Evolutionary conservation across 2,888 invertebrate species (phyloP), one percentile per base, ranked within the genome.

Genomic region (Eupithecia tripunctaria): DNA sequence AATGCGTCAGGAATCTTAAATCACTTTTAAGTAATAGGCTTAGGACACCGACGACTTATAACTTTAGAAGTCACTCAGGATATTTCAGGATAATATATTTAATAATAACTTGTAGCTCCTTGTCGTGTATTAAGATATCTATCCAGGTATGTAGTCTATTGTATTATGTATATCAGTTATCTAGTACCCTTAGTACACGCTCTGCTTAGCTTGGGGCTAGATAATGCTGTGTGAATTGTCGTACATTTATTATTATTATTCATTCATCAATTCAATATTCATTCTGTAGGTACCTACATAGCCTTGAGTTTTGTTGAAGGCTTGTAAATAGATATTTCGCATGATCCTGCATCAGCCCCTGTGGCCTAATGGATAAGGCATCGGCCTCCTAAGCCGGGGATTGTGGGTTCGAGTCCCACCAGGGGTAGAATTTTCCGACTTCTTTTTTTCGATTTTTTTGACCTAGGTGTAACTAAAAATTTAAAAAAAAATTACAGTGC

Each of bases 331-430:
- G 5, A 36, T 64, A 41, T 64, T 66, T 65, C 51, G 25, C 5
- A 0, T 1, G 0, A 0, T 0, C 12, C 0, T 0, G 7, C 3
- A 68, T 5, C 27, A 88, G 96, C 96, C 96, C 96, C 96, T 96
- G 96, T 96, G 96, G 96, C 96, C 96, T 96, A 96, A 96, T 96
- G 96, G 96, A 96, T 96, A 96, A 96, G 96, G 96, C 96, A 96
- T 96, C 96, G 96, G 96, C 96, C 96, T 96, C 96, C 96, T 96
- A 96, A 96, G 96, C 96, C 96, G 96, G 96, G 96, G 96, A 96
- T 95, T 96, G 96, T 96, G 96, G 96, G 96, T 96, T 96, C 96
- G 96, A 96, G 96, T 96, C 96, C 96, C 96, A 96, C 96, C 96
- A 96, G 96, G 96, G 96, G 96, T 96, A 96, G 6, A 21, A 2